These are phyloP conservation scores for Drosophila nannoptera DNA, from an alignment of 1,140 invertebrate genomes.

Conservation along the genomic window DNA sequence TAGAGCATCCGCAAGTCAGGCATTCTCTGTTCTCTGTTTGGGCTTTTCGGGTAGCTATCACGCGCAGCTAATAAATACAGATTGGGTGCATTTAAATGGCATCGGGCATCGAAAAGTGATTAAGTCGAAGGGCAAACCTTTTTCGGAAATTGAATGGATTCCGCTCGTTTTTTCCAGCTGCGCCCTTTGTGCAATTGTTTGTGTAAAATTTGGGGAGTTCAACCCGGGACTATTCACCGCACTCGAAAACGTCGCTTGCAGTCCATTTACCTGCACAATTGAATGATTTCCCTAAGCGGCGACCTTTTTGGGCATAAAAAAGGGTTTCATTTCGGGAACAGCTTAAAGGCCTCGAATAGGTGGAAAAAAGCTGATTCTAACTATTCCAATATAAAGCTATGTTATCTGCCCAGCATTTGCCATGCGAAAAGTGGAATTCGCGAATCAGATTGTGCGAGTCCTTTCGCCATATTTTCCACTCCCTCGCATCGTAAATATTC, in stretches of 20 bases:
- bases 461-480: conserved; percentile 21
- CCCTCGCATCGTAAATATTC: conserved; percentile 62
- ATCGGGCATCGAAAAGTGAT: conserved; percentile 73
- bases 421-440: conserved; percentile 17
- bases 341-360: neutral
- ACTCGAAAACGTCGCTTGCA: conserved; percentile 67
- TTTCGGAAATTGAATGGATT: conserved; percentile 29
- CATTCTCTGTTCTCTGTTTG: neutral
- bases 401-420: neutral
- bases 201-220: conserved; percentile 53
- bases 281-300: conserved; percentile 74
- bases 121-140: conserved; percentile 61
- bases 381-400: conserved; percentile 12
- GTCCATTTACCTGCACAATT: conserved; percentile 79
- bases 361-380: neutral
- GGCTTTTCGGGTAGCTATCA: conserved; percentile 58
- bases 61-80: conserved; percentile 73
- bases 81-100: conserved; percentile 62
- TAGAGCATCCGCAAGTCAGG: neutral
- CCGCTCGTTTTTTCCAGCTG: conserved; percentile 8
- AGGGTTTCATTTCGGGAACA: conserved; percentile 31
- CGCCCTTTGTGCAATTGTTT: conserved; percentile 66
- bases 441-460: conserved; percentile 2
- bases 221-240: conserved; percentile 18
- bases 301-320: conserved; percentile 19